Base-by-base conservation (phyloP, 2,888 invertebrate genomes). In the Athalia cordata region DNA sequence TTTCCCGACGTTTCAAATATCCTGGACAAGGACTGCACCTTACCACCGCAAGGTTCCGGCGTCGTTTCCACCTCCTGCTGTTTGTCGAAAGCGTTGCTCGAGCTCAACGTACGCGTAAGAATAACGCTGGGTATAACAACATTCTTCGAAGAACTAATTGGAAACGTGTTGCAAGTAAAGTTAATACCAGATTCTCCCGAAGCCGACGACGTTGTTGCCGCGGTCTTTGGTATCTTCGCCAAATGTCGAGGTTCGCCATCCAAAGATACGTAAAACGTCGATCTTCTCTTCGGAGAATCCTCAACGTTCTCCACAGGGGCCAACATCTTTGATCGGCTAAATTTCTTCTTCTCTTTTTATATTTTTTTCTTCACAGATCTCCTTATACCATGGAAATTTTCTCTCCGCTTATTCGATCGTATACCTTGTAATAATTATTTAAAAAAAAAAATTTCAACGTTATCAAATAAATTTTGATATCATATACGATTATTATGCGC, bases 241-340 rank as follows among this genome's bases (percentile, higher is more conserved):
- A 66, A 47, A 50, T 85, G 86, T 3, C 87, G 86, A 0, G 83
- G 67, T 66, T 88, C 88, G 15, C 81, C 92, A 79, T 93, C 93
- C 83, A 95, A 91, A 82, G 95, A 94, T 82, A 95, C 94, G 90
- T 95, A 95, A 90, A 95, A 95, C 82, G 95, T 94, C 70, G 95
- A 95, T 81, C 95, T 92, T 80, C 95, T 81, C 82, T 90, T 90
- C 49, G 90, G 90, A 65, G 88, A 86, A 45, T 87, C 89, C 66
- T 87, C 88, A 0, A 11, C 61, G 13, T n/a, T 61, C 11, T 75
- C 75, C n/a, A 66, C 45, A 15, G 29, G 62, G 8, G 75, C 15
- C 50, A 49, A 5, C 50, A 75, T 9, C 72, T 59, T 72, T 4
- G 8, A 11, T 55, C 55, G 8, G 3, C 15, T 3, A 62, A 8